Base-by-base conservation (phyloP, 2,888 invertebrate genomes). In the Acrocyrtus sp. region DNA sequence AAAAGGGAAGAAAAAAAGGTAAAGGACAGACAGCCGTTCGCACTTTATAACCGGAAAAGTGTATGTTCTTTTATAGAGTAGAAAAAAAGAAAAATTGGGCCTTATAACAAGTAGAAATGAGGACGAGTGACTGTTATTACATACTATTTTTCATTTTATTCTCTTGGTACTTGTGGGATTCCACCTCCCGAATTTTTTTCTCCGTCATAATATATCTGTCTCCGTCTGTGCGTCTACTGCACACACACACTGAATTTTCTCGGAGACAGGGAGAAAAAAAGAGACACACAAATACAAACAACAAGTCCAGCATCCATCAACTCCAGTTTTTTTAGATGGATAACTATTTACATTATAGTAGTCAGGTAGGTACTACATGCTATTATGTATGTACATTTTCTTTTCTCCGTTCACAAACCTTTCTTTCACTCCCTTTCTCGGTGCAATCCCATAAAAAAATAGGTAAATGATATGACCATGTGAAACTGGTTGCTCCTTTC, bases 401-500 rank as follows among this genome's bases (percentile, higher is more conserved):
- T 34, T 34, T 34, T 34, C 34, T n/a, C 34, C 34, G 12, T 34
- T 5, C 12, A 5, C 34, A 34, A 34, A 34, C 53, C 60, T 72
- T n/a, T n/a, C n/a, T n/a, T 65, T 66, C 72, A 72, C 60, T 54
- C 60, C 66, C 54, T 66, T 72, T 72, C 72, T 72, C 72, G 58
- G 65, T 19, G 10, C 21, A 63, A 50, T 51, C n/a, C 50, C 19
- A 62, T 26, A 39, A 39, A 53, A 43, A 15, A n/a, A 34, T 10
- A 63, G 51, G 48, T 60, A 66, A 72, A 72, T 66, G 72, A 72
- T n/a, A 66, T 66, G 72, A 61, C 72, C 72, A 72, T 72, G 72
- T 72, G 72, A 72, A 72, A 72, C 72, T 60, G 60, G 66, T 60
- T 72, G 60, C 65, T 61, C 51, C 29, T 65, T 51, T 48, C 48